Evolutionary conservation across 2,888 invertebrate species (phyloP), one percentile per base, ranked within the genome.

Genomic region (Ophion ventricosus): DNA sequence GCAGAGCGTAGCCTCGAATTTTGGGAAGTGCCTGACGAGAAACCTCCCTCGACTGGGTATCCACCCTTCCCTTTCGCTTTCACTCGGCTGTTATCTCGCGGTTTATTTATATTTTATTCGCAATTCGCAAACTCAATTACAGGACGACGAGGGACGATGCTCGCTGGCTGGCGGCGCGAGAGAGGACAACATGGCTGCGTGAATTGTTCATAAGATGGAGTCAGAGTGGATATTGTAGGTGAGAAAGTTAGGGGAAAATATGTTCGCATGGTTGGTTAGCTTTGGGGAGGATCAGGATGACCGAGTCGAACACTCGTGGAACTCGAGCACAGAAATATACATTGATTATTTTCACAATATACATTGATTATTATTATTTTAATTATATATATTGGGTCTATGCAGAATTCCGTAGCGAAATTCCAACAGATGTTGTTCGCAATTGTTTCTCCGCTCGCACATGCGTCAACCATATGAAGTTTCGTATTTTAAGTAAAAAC

Each of bases 121-220:
- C 85, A 86, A 86, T 87, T 85, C 85, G 76, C 85, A 86, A 87
- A 87, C 86, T 86, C 87, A 87, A 87, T 87, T 87, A 87, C 86
- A 85, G 82, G 77, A 72, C 72, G 67, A 66, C 72, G 49, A 67
- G 64, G 75, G 74, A 76, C n/a, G 73, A 35, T 67, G 49, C 83
- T 82, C 77, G 66, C 82, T 43, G 74, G 75, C 77, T 82, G 84
- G 76, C 79, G 85, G 75, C 69, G 72, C 74, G 77, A 61, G 80
- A 80, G 82, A 83, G 82, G 78, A 86, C 86, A 86, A 84, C 84
- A 85, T 82, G 83, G 63, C 80, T 49, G 43, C 64, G 83, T 87
- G 85, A 86, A 87, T 87, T 87, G 85, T 87, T 87, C 77, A 87
- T 87, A 85, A 87, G 83, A 85, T 85, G 49, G 84, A 74, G 61